Conservation (phyloP, 2,113 vertebrate genomes). For the Psephotus haematonotus region DNA sequence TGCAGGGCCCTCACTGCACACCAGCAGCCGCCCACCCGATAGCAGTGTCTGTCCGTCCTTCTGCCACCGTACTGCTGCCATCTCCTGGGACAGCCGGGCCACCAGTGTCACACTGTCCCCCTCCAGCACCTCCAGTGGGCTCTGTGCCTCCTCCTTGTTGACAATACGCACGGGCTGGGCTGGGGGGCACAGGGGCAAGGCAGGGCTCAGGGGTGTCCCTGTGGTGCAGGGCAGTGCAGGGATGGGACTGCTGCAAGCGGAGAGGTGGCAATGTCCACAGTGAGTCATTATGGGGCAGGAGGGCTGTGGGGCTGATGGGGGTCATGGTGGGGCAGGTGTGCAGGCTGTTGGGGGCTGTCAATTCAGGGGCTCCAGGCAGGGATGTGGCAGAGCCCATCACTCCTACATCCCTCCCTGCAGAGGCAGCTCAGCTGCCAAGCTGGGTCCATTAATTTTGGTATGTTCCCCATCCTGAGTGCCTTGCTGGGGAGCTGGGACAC, state of each 20-base stretch:
- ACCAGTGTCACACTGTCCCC: constrained; percentile 82
- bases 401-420: neutral
- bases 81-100: constrained; percentile 74
- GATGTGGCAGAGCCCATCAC: fast-evolving
- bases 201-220: neutral
- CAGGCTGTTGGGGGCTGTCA: neutral
- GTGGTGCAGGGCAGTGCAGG: fast-evolving
- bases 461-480: fast-evolving
- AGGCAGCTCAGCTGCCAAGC: neutral
- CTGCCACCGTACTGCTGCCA: constrained; percentile 77
- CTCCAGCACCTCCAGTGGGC: constrained; percentile 70
- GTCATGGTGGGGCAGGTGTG: too few relatives aligned
- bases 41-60: constrained; percentile 75
- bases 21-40: constrained; percentile 75
- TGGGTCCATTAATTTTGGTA: neutral
- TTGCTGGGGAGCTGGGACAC: neutral
- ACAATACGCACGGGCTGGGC: constrained; percentile 18
- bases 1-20: constrained; percentile 74
- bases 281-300: neutral
- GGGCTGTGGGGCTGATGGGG: neutral
- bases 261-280: neutral
- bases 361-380: neutral
- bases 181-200: neutral
- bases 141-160: constrained; percentile 74
- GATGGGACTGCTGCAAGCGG: fast-evolving